Base-by-base conservation (phyloP, 2,113 vertebrate genomes). In the Nesoenas mayeri region DNA sequence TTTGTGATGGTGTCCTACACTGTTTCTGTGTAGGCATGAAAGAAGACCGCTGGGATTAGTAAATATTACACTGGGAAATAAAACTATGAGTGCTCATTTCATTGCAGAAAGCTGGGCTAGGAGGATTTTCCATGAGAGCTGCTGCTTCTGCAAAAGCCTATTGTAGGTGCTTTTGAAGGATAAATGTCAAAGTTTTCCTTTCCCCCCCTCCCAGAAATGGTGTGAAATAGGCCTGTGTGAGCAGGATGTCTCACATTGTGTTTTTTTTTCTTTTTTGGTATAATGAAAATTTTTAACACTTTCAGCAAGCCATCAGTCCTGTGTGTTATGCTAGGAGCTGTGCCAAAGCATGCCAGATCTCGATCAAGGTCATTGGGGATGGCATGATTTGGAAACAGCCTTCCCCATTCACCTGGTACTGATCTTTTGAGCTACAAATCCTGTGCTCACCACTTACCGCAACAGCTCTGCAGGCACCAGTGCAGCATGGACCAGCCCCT, bases 291-390 rank as follows among this genome's bases (percentile, higher is more conserved):
- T 1, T 56, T 79, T n/a, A 69, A 75, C 6, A 26, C 48, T 38
- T 85, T 75, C 62, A 88, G 32, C 47, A 67, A 87, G 48, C 29
- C 84, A 58, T 34, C 56, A 87, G 54, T 26, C 29, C 44, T 2
- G 0, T 10, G 10, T 42, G 10, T 66, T 51, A 2, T 15, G 24
- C 20, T 44, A 56, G 70, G 11, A 85, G 36, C 28, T 54, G 5
- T 31, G 38, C 67, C 2, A 0, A 48, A 40, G 31, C 0, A 0
- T 48, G 47, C 20, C 1, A 3, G 38, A 50, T 54, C 54, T 70
- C 5, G 1, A 4, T 1, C 0, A 2, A 89, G 32, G 31, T 44
- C 77, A 81, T 22, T 0, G 0, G 12, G 32, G 24, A 24, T 50
- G 57, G 20, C 0, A 2, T 28, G 22, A n/a, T 65, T 57, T 17